Conservation (phyloP, 2,113 vertebrate species). For the Eclectus roratus region DNA sequence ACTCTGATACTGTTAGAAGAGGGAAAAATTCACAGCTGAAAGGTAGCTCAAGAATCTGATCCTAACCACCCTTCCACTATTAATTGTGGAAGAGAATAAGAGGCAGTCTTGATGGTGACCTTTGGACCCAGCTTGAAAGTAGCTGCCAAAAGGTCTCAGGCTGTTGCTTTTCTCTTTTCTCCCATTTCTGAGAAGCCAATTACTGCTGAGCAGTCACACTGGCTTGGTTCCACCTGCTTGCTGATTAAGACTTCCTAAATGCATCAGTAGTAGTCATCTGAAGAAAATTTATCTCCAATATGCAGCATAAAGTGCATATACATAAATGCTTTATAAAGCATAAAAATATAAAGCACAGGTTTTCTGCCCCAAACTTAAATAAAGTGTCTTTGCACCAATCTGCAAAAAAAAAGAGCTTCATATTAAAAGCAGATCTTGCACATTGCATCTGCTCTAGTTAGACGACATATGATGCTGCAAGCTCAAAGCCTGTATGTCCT, state of each 20-base stretch:
- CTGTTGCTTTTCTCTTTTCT: neutral
- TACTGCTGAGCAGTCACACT: neutral
- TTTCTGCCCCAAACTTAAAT: neutral
- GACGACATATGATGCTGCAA: neutral
- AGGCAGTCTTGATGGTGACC: accelerated
- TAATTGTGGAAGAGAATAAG: neutral
- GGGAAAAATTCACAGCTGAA: neutral
- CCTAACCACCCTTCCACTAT: neutral
- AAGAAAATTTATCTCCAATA: neutral
- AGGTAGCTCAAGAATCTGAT: neutral
- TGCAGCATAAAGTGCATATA: neutral
- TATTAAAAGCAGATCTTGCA: neutral
- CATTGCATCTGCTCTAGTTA: neutral
- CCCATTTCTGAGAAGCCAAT: neutral
- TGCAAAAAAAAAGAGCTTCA: neutral
- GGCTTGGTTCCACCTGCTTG: neutral
- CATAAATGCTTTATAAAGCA: neutral
- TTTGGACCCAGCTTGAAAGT: neutral
- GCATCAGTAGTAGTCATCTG: neutral
- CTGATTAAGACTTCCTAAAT: neutral
- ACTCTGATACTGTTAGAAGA: neutral
- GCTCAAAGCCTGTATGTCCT: neutral
- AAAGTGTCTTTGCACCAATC: neutral
- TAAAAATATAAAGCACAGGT: neutral
- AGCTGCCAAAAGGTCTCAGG: neutral